Evolutionary conservation across 2,797 vertebrate species (phyloP), one percentile per base, ranked within the genome.

Genomic region (Gadopsis marmoratus): DNA sequence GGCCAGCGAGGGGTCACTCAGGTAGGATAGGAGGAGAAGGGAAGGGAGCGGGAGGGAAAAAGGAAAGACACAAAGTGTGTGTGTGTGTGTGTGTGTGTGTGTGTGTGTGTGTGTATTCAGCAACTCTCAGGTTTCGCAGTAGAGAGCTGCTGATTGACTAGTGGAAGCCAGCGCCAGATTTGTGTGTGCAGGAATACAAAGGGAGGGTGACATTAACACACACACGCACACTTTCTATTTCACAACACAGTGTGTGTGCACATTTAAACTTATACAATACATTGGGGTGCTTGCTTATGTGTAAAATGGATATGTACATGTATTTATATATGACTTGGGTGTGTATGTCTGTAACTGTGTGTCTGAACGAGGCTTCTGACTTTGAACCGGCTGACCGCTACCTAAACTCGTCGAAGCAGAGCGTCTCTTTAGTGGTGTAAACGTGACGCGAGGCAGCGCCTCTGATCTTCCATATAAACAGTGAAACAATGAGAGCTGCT

Each of bases 371-470:
- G 67, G 82, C 86, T 89, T 86, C 87, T 90, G 83, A 82, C 84
- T 83, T 4, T 68, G 86, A 90, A 84, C 83, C 61, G 2, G 70
- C 19, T 81, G 85, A 90, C 84, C 86, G 61, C 85, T 82, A 83
- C 89, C 82, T 92, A 91, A 91, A 89, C 86, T 74, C 37, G 10
- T 78, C 84, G 89, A 89, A 92, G 91, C 92, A 91, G 73, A 86
- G 86, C 64, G 17, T 77, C 81, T 86, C 78, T 86, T 87, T 65
- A 73, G 81, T 35, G 86, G 85, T 59, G 74, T 76, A 53, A 88
- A 81, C 19, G 84, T 89, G 85, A 84, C 67, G 62, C 86, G 89
- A 91, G 66, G 92, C 89, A 86, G 58, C 39, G 75, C 83, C 74
- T 90, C 86, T 88, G 86, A 88, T 91, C 83, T 74, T 81, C 63